Evolutionary conservation across 2,113 vertebrate genomes (phyloP), one percentile per base, ranked within the genome.

Genomic region (Platichthys flesus): DNA sequence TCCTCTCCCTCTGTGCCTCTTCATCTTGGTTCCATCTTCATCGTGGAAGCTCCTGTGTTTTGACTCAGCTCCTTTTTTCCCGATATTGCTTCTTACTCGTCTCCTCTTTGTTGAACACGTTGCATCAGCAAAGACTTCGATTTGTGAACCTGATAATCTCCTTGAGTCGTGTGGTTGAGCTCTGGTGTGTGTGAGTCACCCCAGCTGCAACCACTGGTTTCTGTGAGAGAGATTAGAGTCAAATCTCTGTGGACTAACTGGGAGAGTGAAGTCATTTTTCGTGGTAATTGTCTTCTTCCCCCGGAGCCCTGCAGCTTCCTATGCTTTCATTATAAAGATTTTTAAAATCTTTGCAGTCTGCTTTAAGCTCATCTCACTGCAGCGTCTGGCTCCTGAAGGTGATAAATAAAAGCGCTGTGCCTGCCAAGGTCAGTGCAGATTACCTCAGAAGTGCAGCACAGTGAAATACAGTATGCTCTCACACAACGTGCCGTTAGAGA

Each of bases 381-480:
- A 67, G 63, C 2, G 20, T 75, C 62, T 24, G 62, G 51, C 24
- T 60, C 70, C 13, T 21, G 0, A 60, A 37, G 4, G 60, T 57
- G 52, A 49, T 68, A 59, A 59, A 76, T 58, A 45, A 68, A 59
- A 77, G 20, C 55, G 12, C 0, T 6, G 3, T 1, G n/a, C 1
- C 8, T 67, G 31, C 31, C 12, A 8, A 82, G n/a, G 58, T 56
- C 56, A 51, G 28, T n/a, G 23, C 40, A 78, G 59, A 55, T 55
- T 59, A 74, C 70, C 42, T 51, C 16, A 20, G 47, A 20, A 18
- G 16, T 51, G 47, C 47, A 51, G 23, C 31, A 24, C 35, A 37
- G 64, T 21, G 45, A 51, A 52, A 57, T 57, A 57, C 23, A 69
- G 59, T 2, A 21, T 35, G 35, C 5, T 68, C 20, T 71, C 4